Base-by-base conservation (phyloP, 2,888 invertebrate species). In the Phalangium opilio region DNA sequence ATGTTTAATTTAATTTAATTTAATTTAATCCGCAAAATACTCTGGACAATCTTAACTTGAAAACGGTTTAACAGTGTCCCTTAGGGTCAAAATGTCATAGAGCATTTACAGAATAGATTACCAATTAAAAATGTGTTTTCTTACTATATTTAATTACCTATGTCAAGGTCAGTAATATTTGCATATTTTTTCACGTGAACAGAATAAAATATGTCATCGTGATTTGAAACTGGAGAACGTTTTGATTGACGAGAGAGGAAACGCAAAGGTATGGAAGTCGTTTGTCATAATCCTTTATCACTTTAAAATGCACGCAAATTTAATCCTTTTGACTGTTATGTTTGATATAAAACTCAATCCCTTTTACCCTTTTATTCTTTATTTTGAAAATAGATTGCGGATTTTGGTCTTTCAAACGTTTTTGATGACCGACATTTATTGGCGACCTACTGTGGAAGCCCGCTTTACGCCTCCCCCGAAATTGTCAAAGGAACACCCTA, bases 341-440 rank as follows among this genome's bases (percentile, higher is more conserved):
- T 18, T 14, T 38, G n/a, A 27, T 15, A 14, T 12, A 14, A n/a
- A 18, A 18, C 4, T 44, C 11, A 34, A 18, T 20, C 8, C 20
- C 14, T 12, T 42, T n/a, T 14, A n/a, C 19, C 12, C 17, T 27
- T 4, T 27, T 14, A 27, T 14, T 18, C 8, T 27, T 27, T 27
- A 7, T 42, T 54, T 27, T 8, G 27, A 7, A 27, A 27, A 8
- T 27, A 89, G 83, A 96, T 98, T 67, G 96, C 95, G 12, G 98
- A 98, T 71, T 98, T 98, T 68, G 98, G 98, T 50, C 72, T 98
- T 49, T 93, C 95, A 46, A 98, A 98, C 68, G 91, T 93, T 53
- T 98, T 86, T 69, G 84, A 85, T 67, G 83, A 85, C 61, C 81
- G 81, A 55, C 76, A 84, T 51, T 69, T 89, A 50, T 67, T 95